Evolutionary conservation across 2,797 vertebrate genomes (phyloP), one percentile per base, ranked within the genome.

Genomic region (Odontamblyopus rebecca): DNA sequence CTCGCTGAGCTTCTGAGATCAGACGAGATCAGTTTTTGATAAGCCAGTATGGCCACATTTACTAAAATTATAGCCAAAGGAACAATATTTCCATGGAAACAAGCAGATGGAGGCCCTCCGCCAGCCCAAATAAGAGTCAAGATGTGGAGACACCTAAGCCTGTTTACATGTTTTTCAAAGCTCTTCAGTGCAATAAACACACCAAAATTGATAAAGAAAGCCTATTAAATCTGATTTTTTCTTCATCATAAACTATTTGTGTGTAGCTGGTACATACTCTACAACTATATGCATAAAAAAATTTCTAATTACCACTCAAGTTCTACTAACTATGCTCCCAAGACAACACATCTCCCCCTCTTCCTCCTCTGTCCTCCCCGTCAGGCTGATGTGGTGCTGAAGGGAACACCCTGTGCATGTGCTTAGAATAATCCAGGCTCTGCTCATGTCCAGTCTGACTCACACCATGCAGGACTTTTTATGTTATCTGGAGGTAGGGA

Each of bases 341-440:
- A 32, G 30, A 32, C 30, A 35, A 19, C 30, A 61, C 16, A 61
- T n/a, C 18, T 35, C 57, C 57, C 30, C 1, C 27, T 30, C 19
- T 18, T 16, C 18, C 60, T 5, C 59, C 60, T 4, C 29, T 61
- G 30, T 61, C 16, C 11, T 61, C 30, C 60, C 38, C 32, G 3
- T 35, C 30, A 61, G 29, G 30, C 11, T 61, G 29, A 35, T 38
- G 60, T 35, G 57, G 57, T 0, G 57, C 57, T 60, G 60, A 61
- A 61, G 60, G 60, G 60, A 61, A 61, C 60, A 61, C 60, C 11
- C 2, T 61, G 60, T 61, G 60, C 60, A 44, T 19, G 15, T 61
- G 29, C 30, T 61, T 35, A 61, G 60, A 61, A 61, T 61, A 61
- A 4, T 35, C 60, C 60, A 9, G 30, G 9, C 60, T 61, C 60